Base-by-base conservation (phyloP, 2,888 invertebrate genomes). In the Tineola bisselliella region DNA sequence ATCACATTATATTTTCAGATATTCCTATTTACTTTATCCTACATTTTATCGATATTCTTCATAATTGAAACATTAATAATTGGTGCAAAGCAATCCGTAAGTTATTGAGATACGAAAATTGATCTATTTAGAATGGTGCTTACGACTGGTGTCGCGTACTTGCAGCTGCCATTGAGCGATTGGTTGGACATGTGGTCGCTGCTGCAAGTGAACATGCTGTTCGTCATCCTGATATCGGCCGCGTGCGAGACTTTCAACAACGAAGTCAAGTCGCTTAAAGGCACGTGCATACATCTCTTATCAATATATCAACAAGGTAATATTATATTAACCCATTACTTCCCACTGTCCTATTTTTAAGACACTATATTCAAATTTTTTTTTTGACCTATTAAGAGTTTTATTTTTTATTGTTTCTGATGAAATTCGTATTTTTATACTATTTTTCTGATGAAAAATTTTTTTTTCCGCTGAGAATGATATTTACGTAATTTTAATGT, bases 291-390 rank as follows among this genome's bases (percentile, higher is more conserved):
- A 8, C 52, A 17, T 52, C 18, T 52, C 3, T 15, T 52, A 8
- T 52, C 52, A 4, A 18, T 52, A 18, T 52, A 52, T 15, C 52
- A 52, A 17, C 52, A 52, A 52, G 52, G 52, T 52, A 52, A 44
- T 6, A 10, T 31, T 10, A 10, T 31, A n/a, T n/a, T n/a, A n/a
- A n/a, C n/a, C n/a, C n/a, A n/a, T n/a, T n/a, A n/a, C n/a, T n/a
- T n/a, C n/a, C n/a, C n/a, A n/a, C n/a, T n/a, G n/a, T n/a, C n/a
- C n/a, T n/a, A n/a, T n/a, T n/a, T n/a, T n/a, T n/a, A n/a, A n/a
- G n/a, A n/a, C n/a, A n/a, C n/a, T n/a, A n/a, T n/a, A n/a, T n/a
- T n/a, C n/a, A n/a, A n/a, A n/a, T n/a, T n/a, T n/a, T n/a, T n/a
- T n/a, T n/a, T n/a, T n/a, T n/a, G n/a, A n/a, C n/a, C n/a, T n/a